Evolutionary conservation across 2,888 invertebrate genomes (phyloP).

Genomic region (Synanthedon vespiformis): DNA sequence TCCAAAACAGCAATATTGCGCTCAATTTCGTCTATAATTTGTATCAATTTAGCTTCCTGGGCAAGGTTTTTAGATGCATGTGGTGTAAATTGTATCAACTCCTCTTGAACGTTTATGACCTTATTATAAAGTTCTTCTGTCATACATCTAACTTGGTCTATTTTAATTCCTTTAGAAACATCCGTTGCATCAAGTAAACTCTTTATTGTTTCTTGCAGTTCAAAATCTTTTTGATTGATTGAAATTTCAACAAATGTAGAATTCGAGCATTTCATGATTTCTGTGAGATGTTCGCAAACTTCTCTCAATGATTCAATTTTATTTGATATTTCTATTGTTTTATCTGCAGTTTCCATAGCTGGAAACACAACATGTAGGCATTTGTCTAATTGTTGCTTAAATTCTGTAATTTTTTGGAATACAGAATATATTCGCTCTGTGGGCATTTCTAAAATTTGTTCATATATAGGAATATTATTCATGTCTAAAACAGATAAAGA

Average conservation of each 20-base stretch:
- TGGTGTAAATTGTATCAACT: conserved; percentile 36
- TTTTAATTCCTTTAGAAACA: conserved; percentile 30
- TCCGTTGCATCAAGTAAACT: conserved; percentile 35
- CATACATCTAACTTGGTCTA: conserved; percentile 33
- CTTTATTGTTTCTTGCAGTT: conserved; percentile 26
- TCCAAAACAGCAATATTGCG: conserved; percentile 45
- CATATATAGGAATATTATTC: conserved; percentile 50
- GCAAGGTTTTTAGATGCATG: conserved; percentile 22
- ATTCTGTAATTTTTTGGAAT: conserved; percentile 33
- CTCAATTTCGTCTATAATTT: conserved; percentile 43
- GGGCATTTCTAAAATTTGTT: conserved; percentile 44
- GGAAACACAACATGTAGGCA: conserved; percentile 38
- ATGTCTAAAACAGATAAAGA: conserved; percentile 43
- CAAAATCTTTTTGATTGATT: conserved; percentile 17
- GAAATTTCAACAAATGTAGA: conserved; percentile 5
- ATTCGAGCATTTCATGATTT: conserved; percentile 26
- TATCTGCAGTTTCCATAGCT: conserved; percentile 36
- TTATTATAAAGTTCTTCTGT: conserved; percentile 42
- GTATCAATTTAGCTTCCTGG: conserved; percentile 40
- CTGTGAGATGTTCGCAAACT: conserved; percentile 35
- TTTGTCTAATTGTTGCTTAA: conserved; percentile 40
- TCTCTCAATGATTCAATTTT: conserved; percentile 35
- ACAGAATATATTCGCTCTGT: conserved; percentile 41
- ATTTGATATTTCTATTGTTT: conserved; percentile 41
- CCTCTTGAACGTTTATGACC: conserved; percentile 38